Evolutionary conservation across 37 sponge, comb jelly and placozoan species (phyloP).

Genomic region (Amphimedon queenslandica): DNA sequence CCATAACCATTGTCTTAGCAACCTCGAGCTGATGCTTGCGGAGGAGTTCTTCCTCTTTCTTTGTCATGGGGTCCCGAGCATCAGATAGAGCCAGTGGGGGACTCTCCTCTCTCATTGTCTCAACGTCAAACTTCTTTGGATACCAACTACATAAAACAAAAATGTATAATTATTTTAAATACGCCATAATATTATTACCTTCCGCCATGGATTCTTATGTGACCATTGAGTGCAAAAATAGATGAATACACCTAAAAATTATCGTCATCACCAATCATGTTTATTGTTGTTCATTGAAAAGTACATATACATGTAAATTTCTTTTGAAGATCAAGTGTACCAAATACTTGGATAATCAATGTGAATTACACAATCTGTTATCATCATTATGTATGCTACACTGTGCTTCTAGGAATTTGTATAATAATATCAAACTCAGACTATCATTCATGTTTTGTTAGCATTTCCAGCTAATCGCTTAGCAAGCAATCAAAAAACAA

Average conservation of each 20-base stretch:
- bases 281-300: no score
- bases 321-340: no score
- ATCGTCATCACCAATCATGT: neutral
- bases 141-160: conserved; percentile 4
- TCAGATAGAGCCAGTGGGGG: conserved; percentile 1
- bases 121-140: conserved; percentile 7
- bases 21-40: conserved; percentile 26
- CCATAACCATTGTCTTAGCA: conserved; percentile 40
- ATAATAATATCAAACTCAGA: no score
- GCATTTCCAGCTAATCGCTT: no score
- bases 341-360: no score
- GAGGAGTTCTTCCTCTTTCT: neutral
- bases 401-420: no score
- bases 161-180: neutral
- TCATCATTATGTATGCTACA: no score
- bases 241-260: conserved; percentile 50
- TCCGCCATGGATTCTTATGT: conserved; percentile 83
- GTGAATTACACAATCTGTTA: no score
- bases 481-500: no score
- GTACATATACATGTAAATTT: no score
- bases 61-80: neutral
- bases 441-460: no score
- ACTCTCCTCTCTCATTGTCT: neutral
- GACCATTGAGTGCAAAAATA: conserved; percentile 79
- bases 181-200: conserved; percentile 29